These are phyloP conservation scores for Drosophila teissieri DNA, from an alignment of 1,140 invertebrate genomes.

Conservation along the genomic window DNA sequence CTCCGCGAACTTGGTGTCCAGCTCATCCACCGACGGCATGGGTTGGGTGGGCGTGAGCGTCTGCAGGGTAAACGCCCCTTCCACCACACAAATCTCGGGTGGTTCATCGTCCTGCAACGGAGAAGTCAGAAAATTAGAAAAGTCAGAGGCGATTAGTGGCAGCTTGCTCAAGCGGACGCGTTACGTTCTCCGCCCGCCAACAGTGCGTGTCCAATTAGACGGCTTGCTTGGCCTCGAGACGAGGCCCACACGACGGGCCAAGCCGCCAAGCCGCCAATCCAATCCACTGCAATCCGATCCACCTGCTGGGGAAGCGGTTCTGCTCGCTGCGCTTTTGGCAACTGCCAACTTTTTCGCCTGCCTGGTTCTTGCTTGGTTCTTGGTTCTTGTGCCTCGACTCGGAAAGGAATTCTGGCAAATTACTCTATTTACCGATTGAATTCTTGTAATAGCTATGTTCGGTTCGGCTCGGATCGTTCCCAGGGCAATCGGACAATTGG, in stretches of 20 bases:
- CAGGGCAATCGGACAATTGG: constrained; percentile 6
- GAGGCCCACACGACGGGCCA: neutral
- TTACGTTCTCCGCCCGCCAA: constrained; percentile 12
- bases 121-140: neutral
- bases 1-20: constrained; percentile 97
- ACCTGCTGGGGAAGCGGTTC: constrained; percentile 19
- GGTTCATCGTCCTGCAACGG: constrained; percentile 92
- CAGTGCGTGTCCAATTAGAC: constrained; percentile 68
- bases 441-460: neutral
- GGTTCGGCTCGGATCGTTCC: neutral
- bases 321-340: constrained; percentile 15
- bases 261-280: neutral
- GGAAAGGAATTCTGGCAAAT: too few relatives aligned
- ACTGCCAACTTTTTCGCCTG: constrained; percentile 16
- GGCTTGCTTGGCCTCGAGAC: constrained; percentile 41
- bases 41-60: constrained; percentile 94
- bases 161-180: constrained; percentile 4
- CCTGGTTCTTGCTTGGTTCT: too few relatives aligned
- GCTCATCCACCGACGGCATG: constrained; percentile 96
- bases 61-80: constrained; percentile 93
- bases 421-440: too few relatives aligned
- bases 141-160: constrained; percentile 12
- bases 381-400: neutral
- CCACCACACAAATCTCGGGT: constrained; percentile 95
- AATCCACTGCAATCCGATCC: neutral